These are phyloP conservation scores for Drosophila lini DNA, from an alignment of 1,140 invertebrate species.

Conservation along the genomic window DNA sequence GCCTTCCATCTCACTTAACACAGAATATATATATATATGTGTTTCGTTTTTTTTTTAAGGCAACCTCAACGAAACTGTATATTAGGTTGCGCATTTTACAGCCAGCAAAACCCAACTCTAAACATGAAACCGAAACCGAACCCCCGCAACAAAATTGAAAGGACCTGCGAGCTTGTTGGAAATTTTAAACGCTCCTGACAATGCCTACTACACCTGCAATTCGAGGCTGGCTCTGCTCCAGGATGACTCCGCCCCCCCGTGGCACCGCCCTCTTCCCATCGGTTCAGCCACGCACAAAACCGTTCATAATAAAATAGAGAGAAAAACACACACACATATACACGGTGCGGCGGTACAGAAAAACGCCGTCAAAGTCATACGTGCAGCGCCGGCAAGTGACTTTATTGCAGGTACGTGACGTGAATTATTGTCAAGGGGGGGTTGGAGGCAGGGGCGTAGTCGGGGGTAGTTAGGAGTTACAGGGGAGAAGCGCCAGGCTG, in stretches of 20 bases:
- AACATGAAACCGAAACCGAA: conserved; percentile 29
- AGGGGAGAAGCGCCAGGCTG: not conserved
- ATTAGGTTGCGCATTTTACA: conserved; percentile 32
- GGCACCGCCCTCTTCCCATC: not conserved
- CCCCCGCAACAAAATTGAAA: conserved; percentile 16
- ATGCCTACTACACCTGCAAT: conserved; percentile 44
- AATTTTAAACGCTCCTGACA: conserved; percentile 48
- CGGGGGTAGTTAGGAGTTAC: conserved; percentile 2
- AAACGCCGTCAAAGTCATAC: conserved; percentile 79
- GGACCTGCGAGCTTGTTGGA: conserved; percentile 26
- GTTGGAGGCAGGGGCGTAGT: not conserved
- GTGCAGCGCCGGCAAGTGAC: conserved; percentile 81
- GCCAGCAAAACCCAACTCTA: not conserved
- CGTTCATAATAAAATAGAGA: conserved; percentile 78
- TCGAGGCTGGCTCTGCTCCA: conserved; percentile 5
- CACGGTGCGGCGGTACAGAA: conserved; percentile 27
- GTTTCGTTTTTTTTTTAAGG: not conserved
- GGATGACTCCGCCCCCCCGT: conserved; percentile 16
- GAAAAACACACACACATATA: conserved; percentile 31
- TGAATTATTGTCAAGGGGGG: conserved; percentile 76
- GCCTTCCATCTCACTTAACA: conserved; percentile 41
- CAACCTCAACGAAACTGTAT: conserved; percentile 26
- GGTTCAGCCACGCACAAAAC: conserved; percentile 66
- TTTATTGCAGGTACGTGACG: conserved; percentile 82
- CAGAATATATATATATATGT: not conserved